phyloP scores from a whole-genome alignment of 2,113 vertebrate genomes.

The Meles meles region DNA sequence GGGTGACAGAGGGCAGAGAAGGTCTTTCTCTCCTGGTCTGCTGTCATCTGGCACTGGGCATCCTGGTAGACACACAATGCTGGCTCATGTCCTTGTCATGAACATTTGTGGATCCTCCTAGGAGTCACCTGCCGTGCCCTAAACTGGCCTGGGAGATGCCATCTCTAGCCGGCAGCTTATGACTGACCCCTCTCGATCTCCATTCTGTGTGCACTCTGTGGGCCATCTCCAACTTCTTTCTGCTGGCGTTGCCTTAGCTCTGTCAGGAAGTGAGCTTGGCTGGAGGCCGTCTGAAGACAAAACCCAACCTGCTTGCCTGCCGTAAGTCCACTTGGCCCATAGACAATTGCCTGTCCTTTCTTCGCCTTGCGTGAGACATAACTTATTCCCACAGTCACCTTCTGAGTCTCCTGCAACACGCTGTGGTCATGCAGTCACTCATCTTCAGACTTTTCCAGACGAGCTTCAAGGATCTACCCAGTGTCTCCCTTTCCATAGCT shows the following conservation, averaged over 20 bases:
- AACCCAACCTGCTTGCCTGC: neutral
- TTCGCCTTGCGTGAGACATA: neutral
- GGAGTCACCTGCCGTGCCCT: neutral
- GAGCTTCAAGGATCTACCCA: neutral
- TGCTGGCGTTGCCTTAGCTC: neutral
- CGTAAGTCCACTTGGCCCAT: fast-evolving
- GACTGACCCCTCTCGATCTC: neutral
- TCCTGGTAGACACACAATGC: neutral
- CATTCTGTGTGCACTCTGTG: neutral
- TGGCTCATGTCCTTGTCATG: neutral
- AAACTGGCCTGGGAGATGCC: neutral
- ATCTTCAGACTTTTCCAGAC: neutral
- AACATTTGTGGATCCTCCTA: neutral
- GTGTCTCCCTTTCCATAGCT: too few species aligned
- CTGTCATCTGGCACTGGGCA: neutral
- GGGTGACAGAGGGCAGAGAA: neutral
- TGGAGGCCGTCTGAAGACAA: neutral
- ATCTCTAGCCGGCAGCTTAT: neutral
- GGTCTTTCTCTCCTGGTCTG: neutral
- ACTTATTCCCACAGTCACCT: neutral
- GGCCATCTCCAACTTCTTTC: neutral
- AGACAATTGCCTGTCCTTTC: neutral
- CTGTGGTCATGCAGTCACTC: neutral
- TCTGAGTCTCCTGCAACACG: neutral
- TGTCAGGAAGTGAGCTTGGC: neutral